These are phyloP conservation scores for Brachypterus glaber DNA, from an alignment of 2,888 invertebrate genomes.

Conservation along the genomic window DNA sequence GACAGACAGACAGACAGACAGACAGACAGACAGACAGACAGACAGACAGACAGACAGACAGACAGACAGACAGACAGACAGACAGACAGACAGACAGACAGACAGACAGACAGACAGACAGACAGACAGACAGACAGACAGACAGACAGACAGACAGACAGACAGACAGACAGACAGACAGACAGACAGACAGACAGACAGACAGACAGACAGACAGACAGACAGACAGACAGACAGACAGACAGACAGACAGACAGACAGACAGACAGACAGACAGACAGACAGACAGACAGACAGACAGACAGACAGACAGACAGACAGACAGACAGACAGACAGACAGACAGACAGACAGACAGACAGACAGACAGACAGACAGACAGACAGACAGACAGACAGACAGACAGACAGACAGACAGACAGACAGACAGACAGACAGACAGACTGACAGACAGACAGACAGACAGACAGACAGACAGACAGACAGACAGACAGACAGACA, in stretches of 20 bases:
- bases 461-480: slow-evolving; percentile 2
- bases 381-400: slow-evolving; percentile 2
- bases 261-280: slow-evolving; percentile 21
- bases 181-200: slow-evolving; percentile 22
- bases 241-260: slow-evolving; percentile 21
- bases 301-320: slow-evolving; percentile 22
- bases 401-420: slow-evolving; percentile 2
- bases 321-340: slow-evolving; percentile 22
- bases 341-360: slow-evolving; percentile 19
- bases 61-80: slow-evolving; percentile 6
- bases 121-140: slow-evolving; percentile 18
- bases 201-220: slow-evolving; percentile 22
- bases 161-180: slow-evolving; percentile 19
- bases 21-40: slow-evolving; percentile 4
- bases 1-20: too few species aligned
- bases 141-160: slow-evolving; percentile 20
- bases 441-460: slow-evolving; percentile 1
- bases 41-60: slow-evolving; percentile 6
- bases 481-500: slow-evolving; percentile 2
- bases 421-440: slow-evolving; percentile 2
- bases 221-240: slow-evolving; percentile 23
- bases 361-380: slow-evolving; percentile 8
- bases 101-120: slow-evolving; percentile 32
- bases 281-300: slow-evolving; percentile 22
- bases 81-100: slow-evolving; percentile 6